phyloP scores from a whole-genome alignment of 2,113 vertebrate genomes.

The Tursiops truncatus region DNA sequence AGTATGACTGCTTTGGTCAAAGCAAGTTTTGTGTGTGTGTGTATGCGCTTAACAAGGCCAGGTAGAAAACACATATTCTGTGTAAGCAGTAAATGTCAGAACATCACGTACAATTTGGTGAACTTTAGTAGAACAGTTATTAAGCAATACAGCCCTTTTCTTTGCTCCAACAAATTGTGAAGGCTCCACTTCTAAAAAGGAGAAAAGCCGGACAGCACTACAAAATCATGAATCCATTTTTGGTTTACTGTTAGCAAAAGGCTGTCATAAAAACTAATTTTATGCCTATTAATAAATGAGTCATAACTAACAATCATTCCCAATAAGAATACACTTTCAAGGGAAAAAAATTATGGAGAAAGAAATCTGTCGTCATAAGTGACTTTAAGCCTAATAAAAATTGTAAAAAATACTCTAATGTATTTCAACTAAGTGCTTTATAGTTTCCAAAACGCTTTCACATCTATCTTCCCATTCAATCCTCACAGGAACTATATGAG shows the following conservation, averaged over 20 bases:
- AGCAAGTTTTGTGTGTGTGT: neutral
- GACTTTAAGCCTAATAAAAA: conserved; percentile 39
- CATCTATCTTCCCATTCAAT: neutral
- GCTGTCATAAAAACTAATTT: conserved; percentile 45
- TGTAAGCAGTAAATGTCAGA: conserved; percentile 42
- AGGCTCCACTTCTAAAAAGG: neutral
- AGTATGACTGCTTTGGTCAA: neutral
- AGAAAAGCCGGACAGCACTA: neutral
- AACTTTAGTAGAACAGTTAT: conserved; percentile 20
- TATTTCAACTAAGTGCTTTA: conserved; percentile 53
- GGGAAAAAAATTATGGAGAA: conserved; percentile 10
- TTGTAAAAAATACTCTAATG: conserved; percentile 13
- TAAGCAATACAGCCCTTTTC: neutral
- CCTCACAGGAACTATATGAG: neutral
- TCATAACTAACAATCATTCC: conserved; percentile 56
- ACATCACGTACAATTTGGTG: conserved; percentile 4
- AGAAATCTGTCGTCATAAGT: conserved; percentile 39
- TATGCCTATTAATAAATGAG: conserved; percentile 60
- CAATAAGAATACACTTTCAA: conserved; percentile 55
- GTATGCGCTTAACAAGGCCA: neutral
- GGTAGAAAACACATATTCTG: neutral
- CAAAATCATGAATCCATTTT: conserved; percentile 28
- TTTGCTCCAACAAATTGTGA: neutral
- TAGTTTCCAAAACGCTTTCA: conserved; percentile 16
- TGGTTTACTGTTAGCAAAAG: conserved; percentile 50